A percentile compares a stretch with the other conserved stretches of the same genome.
phyloP scores from a whole-genome alignment of 2,113 vertebrate species.

The Mobula hypostoma region DNA sequence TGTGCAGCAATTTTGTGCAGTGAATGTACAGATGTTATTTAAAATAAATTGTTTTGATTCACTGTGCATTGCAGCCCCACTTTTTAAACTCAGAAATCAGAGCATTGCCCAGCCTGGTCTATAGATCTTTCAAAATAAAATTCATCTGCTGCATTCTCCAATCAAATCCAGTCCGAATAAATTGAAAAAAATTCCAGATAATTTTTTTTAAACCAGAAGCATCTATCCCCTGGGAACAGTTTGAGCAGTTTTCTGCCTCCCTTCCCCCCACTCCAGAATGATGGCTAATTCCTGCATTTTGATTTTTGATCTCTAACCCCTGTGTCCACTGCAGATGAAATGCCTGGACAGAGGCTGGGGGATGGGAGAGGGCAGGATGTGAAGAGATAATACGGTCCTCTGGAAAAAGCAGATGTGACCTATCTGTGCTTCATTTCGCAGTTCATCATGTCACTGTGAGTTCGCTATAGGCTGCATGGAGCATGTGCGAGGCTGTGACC shows the following conservation, averaged over 20 bases:
- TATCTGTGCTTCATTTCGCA: constrained; percentile 34
- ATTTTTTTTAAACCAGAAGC: not conserved
- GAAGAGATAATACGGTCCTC: constrained; percentile 29
- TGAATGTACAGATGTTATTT: not conserved
- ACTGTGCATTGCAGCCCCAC: not conserved
- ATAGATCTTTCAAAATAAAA: constrained; percentile 25
- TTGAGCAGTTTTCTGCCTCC: not conserved
- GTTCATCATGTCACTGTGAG: constrained; percentile 36
- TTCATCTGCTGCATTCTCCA: not conserved
- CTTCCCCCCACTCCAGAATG: not conserved
- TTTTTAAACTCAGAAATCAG: not conserved
- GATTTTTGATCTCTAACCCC: constrained; percentile 22
- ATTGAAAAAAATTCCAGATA: not conserved
- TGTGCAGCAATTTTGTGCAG: constrained; percentile 5
- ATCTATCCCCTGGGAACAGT: not conserved
- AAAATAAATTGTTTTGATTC: not conserved
- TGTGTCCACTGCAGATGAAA: constrained; percentile 30
- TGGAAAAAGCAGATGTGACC: constrained; percentile 36
- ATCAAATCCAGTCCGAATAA: constrained; percentile 5
- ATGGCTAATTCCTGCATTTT: constrained; percentile 28
- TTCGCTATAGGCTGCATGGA: constrained; percentile 16
- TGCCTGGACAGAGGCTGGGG: constrained; percentile 1
- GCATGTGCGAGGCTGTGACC: constrained; percentile 33
- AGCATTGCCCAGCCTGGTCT: not conserved
- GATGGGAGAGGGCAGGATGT: not conserved